Evolutionary conservation across 1,140 invertebrate genomes (phyloP), one percentile per base, ranked within the genome.

Genomic region (Papilio aristodemus): DNA sequence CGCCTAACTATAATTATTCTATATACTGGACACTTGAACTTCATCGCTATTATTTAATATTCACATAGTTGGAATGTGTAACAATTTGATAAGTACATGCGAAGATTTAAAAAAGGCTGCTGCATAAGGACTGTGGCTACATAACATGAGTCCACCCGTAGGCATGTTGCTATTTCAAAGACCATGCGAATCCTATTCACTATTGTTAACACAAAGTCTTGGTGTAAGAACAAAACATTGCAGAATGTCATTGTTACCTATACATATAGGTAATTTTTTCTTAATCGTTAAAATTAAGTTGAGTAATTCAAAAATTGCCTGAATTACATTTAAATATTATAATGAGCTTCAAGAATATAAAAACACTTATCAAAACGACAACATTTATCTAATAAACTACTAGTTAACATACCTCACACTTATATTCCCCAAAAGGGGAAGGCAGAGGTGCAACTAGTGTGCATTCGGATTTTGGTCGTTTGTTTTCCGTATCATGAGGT

Each of bases 131-230:
- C 32, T 14, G n/a, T 8, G 59, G 14, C 36, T 62, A 62, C 38
- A 37, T 38, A 62, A 62, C 59, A 38, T 38, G 17, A 19, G 13
- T 62, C 27, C 6, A 62, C 14, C n/a, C 36, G 27, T 39, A 17
- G n/a, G 13, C 38, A 36, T 25, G 27, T 22, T 54, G 27, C 27
- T 25, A 50, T 50, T 46, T n/a, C 17, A 50, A 66, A 50, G 63
- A 41, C 63, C 63, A 50, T 66, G 63, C 22, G 63, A 66, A 7
- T 66, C 11, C 22, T 66, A 50, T 66, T 50, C 43, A 66, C 63
- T 66, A 66, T 66, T 66, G 63, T 66, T 66, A 66, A 50, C 63
- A 59, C 58, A 59, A 58, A 32, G 14, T 59, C 58, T 62, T 50
- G n/a, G 43, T 27, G 36, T 25, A 43, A 50, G 39, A 46, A 27